Base-by-base conservation (phyloP, 1,140 invertebrate genomes). In the Pseudomyrmex gracilis region DNA sequence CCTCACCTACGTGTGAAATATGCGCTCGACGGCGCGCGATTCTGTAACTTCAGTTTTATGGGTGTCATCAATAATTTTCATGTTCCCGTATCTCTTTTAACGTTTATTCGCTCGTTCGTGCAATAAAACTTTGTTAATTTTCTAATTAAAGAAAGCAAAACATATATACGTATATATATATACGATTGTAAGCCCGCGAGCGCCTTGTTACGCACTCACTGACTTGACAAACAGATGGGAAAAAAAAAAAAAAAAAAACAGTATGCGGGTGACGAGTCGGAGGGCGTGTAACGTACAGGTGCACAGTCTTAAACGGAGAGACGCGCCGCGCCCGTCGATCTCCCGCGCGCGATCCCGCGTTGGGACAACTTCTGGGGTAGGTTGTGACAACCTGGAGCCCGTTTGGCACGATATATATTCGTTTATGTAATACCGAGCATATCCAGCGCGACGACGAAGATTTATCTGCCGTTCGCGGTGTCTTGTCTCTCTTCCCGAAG, bases 371-470 rank as follows among this genome's bases (percentile, higher is more conserved):
- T 66, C 13, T 49, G 66, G 74, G 63, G 20, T 13, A 55, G 24
- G 76, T 80, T 80, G 76, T 80, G 76, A 80, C 76, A 80, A 80
- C 53, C 76, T 80, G 66, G 53, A 70, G 49, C 47, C 57, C 66
- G 20, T 51, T 71, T 49, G 76, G 76, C 76, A 58, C 76, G 70
- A 82, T 82, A 82, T 74, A 82, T 82, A 74, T 82, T 82, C 78
- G 68, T 82, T 82, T 82, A 82, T 82, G 63, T 82, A 82, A 82
- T 82, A 74, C 78, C 78, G n/a, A 17, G 78, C 70, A 73, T 64
- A 82, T 82, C 58, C 70, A 53, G 24, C 68, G 58, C 47, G 70
- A 12, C 70, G 49, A 82, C 70, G 57, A 82, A 82, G 78, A 82
- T 82, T 82, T 82, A 82, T 82, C 70, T 80, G 66, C 76, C 76